These are phyloP conservation scores for Melitaea athalia DNA, from an alignment of 2,888 invertebrate genomes.

Conservation along the genomic window DNA sequence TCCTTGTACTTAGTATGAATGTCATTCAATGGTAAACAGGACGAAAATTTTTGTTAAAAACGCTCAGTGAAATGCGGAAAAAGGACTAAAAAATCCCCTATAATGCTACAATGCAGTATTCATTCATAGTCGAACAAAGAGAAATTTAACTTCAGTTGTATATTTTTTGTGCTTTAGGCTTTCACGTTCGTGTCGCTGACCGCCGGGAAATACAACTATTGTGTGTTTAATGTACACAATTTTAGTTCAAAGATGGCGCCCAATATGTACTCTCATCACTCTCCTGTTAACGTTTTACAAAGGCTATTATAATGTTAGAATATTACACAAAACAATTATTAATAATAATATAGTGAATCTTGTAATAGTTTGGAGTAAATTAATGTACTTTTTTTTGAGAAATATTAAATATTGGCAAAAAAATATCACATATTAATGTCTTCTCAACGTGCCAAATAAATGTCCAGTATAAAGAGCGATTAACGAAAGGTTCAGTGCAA, in stretches of 20 bases:
- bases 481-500: too few relatives aligned
- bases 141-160: slow-evolving; percentile 27
- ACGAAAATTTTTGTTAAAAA: slow-evolving; percentile 15
- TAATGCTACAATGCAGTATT: slow-evolving; percentile 29
- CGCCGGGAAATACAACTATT: slow-evolving; percentile 16
- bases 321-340: too few relatives aligned
- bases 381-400: too few relatives aligned
- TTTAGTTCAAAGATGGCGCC: slow-evolving; percentile 16
- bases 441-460: too few relatives aligned
- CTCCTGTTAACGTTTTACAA: background rate
- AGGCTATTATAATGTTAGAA: background rate
- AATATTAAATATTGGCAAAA: too few relatives aligned
- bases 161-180: slow-evolving; percentile 28
- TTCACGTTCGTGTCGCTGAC: slow-evolving; percentile 25
- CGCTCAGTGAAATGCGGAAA: slow-evolving; percentile 19
- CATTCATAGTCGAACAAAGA: slow-evolving; percentile 37
- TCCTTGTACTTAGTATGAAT: slow-evolving; percentile 6
- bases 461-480: too few relatives aligned
- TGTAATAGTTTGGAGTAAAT: too few relatives aligned
- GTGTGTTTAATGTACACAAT: slow-evolving; percentile 10
- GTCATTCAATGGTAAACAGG: slow-evolving; percentile 1
- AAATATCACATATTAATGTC: too few relatives aligned
- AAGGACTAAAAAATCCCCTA: slow-evolving; percentile 24
- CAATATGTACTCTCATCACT: background rate
- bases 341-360: too few relatives aligned